These are phyloP conservation scores for Girardinus metallicus DNA, from an alignment of 2,797 vertebrate species.

Conservation along the genomic window DNA sequence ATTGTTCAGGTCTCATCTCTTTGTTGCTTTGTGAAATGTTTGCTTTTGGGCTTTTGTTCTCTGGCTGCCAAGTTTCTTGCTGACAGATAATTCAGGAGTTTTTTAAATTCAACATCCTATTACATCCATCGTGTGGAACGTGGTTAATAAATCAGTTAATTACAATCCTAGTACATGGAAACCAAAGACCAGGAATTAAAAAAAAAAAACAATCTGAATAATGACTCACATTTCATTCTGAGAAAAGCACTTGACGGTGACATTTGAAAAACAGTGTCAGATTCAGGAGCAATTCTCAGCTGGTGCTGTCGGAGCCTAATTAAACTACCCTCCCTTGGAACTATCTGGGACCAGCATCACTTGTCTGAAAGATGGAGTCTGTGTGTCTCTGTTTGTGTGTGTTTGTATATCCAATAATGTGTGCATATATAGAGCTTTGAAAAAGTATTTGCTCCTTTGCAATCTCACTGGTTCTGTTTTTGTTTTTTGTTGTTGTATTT, in stretches of 20 bases:
- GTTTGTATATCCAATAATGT: conserved; percentile 1
- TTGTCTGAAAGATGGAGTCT: conserved; percentile 6
- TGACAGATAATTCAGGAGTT: conserved; percentile 45
- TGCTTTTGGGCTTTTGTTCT: conserved; percentile 24
- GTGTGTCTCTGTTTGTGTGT: neutral
- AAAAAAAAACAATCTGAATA: conserved; percentile 55
- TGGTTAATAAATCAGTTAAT: conserved; percentile 64
- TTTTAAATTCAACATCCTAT: conserved; percentile 30
- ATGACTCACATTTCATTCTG: conserved; percentile 65
- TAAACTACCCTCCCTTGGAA: conserved; percentile 59
- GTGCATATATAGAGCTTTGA: neutral
- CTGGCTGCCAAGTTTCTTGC: conserved; percentile 17
- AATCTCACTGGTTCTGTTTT: neutral
- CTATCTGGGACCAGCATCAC: conserved; percentile 38
- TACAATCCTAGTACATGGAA: conserved; percentile 35
- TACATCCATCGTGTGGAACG: conserved; percentile 43
- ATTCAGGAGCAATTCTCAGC: conserved; percentile 71
- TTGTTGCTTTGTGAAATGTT: conserved; percentile 22
- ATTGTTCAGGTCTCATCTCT: conserved; percentile 28
- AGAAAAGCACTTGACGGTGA: conserved; percentile 67
- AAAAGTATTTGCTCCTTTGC: neutral
- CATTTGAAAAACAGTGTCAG: conserved; percentile 81
- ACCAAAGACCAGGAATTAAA: conserved; percentile 10
- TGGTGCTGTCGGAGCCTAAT: conserved; percentile 71
- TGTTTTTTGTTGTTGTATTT: neutral